These are phyloP conservation scores for Sigmodon hispidus DNA, from an alignment of 2,113 vertebrate species.

Conservation along the genomic window DNA sequence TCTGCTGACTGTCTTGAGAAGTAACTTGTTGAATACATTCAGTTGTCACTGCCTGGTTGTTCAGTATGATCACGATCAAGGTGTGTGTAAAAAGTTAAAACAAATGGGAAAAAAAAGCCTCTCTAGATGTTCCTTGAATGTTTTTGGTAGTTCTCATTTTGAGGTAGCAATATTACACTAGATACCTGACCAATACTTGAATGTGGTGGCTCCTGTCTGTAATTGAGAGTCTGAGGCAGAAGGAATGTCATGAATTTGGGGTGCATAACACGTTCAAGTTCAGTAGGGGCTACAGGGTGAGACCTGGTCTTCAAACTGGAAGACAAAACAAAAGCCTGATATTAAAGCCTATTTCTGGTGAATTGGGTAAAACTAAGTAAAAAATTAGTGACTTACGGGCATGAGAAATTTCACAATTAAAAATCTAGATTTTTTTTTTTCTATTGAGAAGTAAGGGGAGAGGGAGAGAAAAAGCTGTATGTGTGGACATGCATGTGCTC, in stretches of 20 bases:
- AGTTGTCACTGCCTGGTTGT: constrained; percentile 28
- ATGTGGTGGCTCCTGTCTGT: not conserved
- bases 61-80: not conserved
- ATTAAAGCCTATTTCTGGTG: not conserved
- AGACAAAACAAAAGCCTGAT: not conserved
- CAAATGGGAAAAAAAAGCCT: not conserved
- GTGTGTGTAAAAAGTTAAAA: not conserved
- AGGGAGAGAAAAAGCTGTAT: not conserved
- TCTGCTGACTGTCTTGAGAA: not conserved
- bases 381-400: not conserved
- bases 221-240: not conserved
- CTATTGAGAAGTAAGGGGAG: not conserved
- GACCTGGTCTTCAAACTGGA: not conserved
- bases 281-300: not conserved
- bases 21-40: not conserved
- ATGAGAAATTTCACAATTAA: constrained; percentile 36
- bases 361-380: not conserved
- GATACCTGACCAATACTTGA: not conserved
- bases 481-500: not conserved
- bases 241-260: not conserved
- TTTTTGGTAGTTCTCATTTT: constrained; percentile 5
- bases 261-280: not conserved
- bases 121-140: not conserved
- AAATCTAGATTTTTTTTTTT: constrained; percentile 12
- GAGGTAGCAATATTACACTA: not conserved